Evolutionary conservation across 2,113 vertebrate species (phyloP), one percentile per base, ranked within the genome.

Genomic region (Corvus moneduloides): DNA sequence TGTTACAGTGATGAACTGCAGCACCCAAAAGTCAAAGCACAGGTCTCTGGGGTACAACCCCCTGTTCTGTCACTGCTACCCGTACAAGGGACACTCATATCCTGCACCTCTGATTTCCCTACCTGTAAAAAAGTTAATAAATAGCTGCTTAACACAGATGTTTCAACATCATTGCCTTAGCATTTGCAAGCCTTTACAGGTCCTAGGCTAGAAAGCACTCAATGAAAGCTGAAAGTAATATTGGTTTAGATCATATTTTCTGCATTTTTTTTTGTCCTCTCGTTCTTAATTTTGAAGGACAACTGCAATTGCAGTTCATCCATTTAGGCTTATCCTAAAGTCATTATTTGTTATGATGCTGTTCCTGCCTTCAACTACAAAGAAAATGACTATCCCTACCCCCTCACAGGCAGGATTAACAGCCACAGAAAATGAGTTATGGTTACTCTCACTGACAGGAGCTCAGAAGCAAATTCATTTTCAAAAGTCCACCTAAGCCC

Each of bases 261-360:
- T 90, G 48, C 49, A 63, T 62, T 73, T 92, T 62, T 88, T 73
- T 88, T 87, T 69, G 62, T 85, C 78, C 73, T 91, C 90, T 89
- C 0, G 21, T 91, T 96, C 90, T 91, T 94, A 96, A 94, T 96
- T 96, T 93, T 94, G 93, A 96, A 93, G 94, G 93, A 94, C 93
- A 95, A 93, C 59, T 88, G 84, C 89, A 94, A 96, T 85, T 90
- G 75, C 43, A 69, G 27, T 93, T 94, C 93, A 96, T 95, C 87
- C 49, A 67, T 96, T 96, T 95, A 93, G 89, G 74, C 71, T 96
- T 95, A 94, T 94, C 93, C 93, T 97, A 88, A 96, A 96, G 93
- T 94, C 94, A 95, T 96, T 96, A 95, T 95, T 97, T 94, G 90
- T 94, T 94, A 96, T 94, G 82, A 96, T 94, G 78, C 91, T 95